A percentile compares a stretch with the other conserved stretches of the same genome.
Evolutionary conservation across 2,888 invertebrate genomes (phyloP).

Genomic region (Rhabditoides inermis): DNA sequence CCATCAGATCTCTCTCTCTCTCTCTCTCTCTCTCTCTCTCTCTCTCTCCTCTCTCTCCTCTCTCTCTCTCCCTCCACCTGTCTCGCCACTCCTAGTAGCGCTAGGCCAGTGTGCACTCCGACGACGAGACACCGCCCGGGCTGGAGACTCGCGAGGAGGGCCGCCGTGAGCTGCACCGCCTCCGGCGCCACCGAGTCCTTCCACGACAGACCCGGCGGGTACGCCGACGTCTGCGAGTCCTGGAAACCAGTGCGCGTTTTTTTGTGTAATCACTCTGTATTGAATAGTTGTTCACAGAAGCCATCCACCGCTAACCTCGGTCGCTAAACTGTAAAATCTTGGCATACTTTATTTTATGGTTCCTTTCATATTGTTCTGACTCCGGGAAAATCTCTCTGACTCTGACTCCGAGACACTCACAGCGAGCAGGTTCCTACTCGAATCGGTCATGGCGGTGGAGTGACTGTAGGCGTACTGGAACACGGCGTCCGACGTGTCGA

Average conservation of each 20-base stretch:
- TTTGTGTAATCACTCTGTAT: too few species aligned
- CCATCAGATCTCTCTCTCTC: neutral
- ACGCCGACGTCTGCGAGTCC: slow-evolving; percentile 29
- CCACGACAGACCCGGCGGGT: slow-evolving; percentile 33
- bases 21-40: neutral
- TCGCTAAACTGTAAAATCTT: too few species aligned
- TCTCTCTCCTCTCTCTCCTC: too few species aligned
- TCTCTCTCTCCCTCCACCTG: too few species aligned
- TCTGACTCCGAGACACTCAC: neutral
- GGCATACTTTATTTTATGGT: too few species aligned
- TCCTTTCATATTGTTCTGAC: too few species aligned
- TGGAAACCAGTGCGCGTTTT: too few species aligned
- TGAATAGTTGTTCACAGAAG: too few species aligned
- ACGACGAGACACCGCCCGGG: slow-evolving; percentile 53
- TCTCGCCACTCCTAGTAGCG: slow-evolving; percentile 5
- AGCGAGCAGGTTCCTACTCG: too few species aligned
- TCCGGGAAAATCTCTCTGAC: too few species aligned
- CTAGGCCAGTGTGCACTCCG: slow-evolving; percentile 28
- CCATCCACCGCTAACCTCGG: too few species aligned
- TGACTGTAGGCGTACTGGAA: slow-evolving; percentile 39
- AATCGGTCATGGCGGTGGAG: too few species aligned
- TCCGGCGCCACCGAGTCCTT: slow-evolving; percentile 45
- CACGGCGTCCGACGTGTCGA: slow-evolving; percentile 30
- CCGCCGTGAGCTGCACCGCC: slow-evolving; percentile 42
- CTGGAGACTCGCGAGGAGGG: slow-evolving; percentile 43